These are phyloP conservation scores for Holacanthella duospinosa DNA, from an alignment of 2,888 invertebrate genomes.

Conservation along the genomic window DNA sequence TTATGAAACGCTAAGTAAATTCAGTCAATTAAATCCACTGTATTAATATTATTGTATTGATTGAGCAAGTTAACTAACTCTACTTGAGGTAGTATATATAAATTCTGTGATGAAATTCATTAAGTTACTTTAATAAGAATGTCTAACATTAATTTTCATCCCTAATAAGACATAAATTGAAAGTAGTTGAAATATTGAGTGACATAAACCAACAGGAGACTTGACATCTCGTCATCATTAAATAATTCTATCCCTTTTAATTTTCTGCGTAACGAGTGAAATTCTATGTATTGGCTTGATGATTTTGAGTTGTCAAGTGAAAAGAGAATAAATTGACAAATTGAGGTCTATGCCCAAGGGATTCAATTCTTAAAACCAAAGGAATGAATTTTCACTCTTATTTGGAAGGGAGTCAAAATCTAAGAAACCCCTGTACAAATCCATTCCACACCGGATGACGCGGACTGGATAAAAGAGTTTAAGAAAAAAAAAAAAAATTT, in stretches of 20 bases:
- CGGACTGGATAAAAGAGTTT: background rate
- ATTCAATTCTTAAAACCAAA: conserved; percentile 20
- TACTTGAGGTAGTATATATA: no score
- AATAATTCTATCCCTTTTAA: background rate
- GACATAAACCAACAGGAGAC: background rate
- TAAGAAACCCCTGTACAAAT: background rate
- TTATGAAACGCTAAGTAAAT: no score
- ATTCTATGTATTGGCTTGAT: background rate
- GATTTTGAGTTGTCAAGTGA: background rate
- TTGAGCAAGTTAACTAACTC: no score
- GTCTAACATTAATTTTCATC: background rate
- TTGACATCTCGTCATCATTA: no score
- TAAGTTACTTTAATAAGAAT: background rate
- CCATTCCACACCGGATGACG: background rate
- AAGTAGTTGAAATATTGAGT: background rate
- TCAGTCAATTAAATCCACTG: no score
- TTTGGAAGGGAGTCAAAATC: conserved; percentile 1
- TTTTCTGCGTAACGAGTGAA: background rate
- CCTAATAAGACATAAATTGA: background rate
- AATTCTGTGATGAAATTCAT: background rate
- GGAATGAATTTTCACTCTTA: background rate
- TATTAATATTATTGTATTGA: no score
- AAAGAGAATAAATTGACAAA: conserved; percentile 22
- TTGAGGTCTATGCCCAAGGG: conserved; percentile 29
- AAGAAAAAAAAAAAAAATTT: background rate